These are phyloP conservation scores for Chymomyza caudatula DNA, from an alignment of 2,888 invertebrate genomes.

Conservation along the genomic window DNA sequence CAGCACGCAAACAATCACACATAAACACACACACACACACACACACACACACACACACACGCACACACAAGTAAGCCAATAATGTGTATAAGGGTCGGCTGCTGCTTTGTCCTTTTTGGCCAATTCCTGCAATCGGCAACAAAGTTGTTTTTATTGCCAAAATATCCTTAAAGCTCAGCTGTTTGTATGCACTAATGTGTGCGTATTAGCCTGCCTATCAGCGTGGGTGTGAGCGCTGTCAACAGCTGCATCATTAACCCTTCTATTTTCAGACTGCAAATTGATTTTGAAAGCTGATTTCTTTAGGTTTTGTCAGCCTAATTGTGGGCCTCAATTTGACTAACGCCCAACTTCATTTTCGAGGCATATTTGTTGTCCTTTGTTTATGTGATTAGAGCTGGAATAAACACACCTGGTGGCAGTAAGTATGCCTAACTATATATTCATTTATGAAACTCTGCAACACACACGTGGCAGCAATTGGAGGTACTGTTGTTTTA, in stretches of 20 bases:
- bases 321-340: constrained; percentile 19
- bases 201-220: constrained; percentile 12
- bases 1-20: neutral
- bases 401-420: neutral
- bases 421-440: neutral
- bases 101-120: constrained; percentile 1
- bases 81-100: neutral
- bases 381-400: neutral
- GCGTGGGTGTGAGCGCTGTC: constrained; percentile 10
- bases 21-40: neutral
- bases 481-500: neutral
- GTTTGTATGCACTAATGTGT: constrained; percentile 4
- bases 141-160: neutral
- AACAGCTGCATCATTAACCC: constrained; percentile 46
- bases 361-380: neutral
- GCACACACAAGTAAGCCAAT: neutral
- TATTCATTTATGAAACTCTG: neutral
- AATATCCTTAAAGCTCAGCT: constrained; percentile 12
- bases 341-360: neutral
- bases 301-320: constrained; percentile 25
- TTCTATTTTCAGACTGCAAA: constrained; percentile 49
- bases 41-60: neutral
- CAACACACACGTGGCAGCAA: neutral
- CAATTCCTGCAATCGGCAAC: neutral
- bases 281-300: constrained; percentile 50